Conservation (phyloP, 2,888 invertebrate species). For the Colletes collaris region DNA sequence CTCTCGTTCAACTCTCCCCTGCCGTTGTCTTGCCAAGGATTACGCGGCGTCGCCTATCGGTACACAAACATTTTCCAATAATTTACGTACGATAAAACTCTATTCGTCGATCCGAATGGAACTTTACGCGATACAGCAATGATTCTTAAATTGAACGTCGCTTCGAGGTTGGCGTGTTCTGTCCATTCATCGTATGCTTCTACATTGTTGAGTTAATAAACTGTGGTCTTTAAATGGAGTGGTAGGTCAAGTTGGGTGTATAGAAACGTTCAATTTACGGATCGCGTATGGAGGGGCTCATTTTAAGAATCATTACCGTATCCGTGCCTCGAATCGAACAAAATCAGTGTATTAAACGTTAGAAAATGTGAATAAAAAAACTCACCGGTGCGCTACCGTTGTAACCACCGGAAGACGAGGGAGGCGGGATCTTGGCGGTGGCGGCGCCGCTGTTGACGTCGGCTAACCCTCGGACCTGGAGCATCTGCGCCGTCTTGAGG, state of each 20-base stretch:
- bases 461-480: slow-evolving; percentile 93
- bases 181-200: no score
- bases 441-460: slow-evolving; percentile 87
- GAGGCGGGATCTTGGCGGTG: slow-evolving; percentile 76
- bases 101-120: no score
- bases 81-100: neutral
- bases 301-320: no score
- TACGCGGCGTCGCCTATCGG: slow-evolving; percentile 85
- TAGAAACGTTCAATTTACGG: no score
- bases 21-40: slow-evolving; percentile 86
- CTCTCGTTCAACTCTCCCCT: slow-evolving; percentile 84
- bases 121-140: no score
- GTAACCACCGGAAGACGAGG: slow-evolving; percentile 82
- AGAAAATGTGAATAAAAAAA: slow-evolving; percentile 48
- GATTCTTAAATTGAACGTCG: no score
- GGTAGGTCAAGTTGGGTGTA: no score
- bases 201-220: no score
- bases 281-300: no score
- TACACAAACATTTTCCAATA: neutral
- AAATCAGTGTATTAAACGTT: neutral
- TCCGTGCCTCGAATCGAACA: neutral
- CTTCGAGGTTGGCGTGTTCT: no score
- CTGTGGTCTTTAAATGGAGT: no score
- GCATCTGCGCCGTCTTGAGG: slow-evolving; percentile 93
- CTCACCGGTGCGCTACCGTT: slow-evolving; percentile 90